Conservation (phyloP, 2,888 invertebrate genomes). For the Acrobasis suavella region DNA sequence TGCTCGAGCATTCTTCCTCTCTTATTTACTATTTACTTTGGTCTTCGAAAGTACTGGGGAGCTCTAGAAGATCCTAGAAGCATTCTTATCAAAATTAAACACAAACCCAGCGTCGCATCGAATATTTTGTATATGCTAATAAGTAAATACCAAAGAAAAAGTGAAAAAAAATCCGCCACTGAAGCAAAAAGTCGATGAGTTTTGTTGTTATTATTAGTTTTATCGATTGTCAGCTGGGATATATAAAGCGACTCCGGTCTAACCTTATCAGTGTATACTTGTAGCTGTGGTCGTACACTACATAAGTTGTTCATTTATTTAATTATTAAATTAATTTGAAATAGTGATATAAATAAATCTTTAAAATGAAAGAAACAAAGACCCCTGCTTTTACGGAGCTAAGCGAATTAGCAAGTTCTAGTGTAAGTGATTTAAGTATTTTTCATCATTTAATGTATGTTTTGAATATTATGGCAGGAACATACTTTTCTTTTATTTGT, state of each 20-base stretch:
- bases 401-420: slow-evolving; percentile 69
- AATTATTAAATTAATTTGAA: slow-evolving; percentile 22
- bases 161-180: slow-evolving; percentile 10
- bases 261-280: neutral
- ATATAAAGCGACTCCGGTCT: neutral
- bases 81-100: no score
- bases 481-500: no score
- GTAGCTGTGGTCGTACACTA: slow-evolving; percentile 21
- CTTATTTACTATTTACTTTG: no score
- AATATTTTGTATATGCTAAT: neutral
- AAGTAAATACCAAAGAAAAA: neutral
- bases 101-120: no score
- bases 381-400: slow-evolving; percentile 69
- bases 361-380: slow-evolving; percentile 49
- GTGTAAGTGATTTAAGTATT: slow-evolving; percentile 53
- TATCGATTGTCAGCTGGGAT: slow-evolving; percentile 7
- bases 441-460: no score
- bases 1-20: no score
- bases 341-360: slow-evolving; percentile 10
- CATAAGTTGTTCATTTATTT: slow-evolving; percentile 1
- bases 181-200: slow-evolving; percentile 3
- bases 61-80: no score
- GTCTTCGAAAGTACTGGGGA: no score
- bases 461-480: no score
- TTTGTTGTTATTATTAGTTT: slow-evolving; percentile 7